phyloP scores from a whole-genome alignment of 2,113 vertebrate genomes.

The Oryzias woworae region DNA sequence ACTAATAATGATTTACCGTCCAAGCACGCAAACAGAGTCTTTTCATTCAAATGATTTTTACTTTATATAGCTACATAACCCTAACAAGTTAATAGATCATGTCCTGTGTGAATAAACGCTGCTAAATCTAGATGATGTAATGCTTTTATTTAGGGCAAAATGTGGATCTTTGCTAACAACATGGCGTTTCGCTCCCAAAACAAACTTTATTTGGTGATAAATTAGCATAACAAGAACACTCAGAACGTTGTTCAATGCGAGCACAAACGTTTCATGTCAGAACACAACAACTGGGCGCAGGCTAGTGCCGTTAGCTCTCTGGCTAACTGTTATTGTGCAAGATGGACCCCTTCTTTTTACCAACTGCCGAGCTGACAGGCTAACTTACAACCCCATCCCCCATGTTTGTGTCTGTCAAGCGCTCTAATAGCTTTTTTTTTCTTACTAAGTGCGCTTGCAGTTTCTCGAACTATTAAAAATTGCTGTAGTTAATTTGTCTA shows the following conservation, averaged over 20 bases:
- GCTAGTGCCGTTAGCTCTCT: conserved; percentile 48
- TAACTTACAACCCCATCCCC: conserved; percentile 76
- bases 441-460: conserved; percentile 30
- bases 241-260: background rate
- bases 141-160: conserved; percentile 49
- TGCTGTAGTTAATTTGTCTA: background rate
- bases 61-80: background rate
- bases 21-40: conserved; percentile 16
- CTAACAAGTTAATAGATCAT: conserved; percentile 8
- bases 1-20: conserved; percentile 9
- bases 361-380: conserved; percentile 64
- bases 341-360: conserved; percentile 78
- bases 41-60: background rate
- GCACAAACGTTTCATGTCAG: conserved; percentile 12
- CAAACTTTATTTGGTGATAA: background rate
- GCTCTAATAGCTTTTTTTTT: conserved; percentile 48
- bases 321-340: conserved; percentile 78
- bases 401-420: conserved; percentile 73
- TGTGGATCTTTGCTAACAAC: conserved; percentile 9
- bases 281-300: conserved; percentile 43
- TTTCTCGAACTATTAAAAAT: background rate
- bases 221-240: background rate
- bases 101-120: conserved; percentile 16
- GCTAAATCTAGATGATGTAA: conserved; percentile 59
- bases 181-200: conserved; percentile 1